Evolutionary conservation across 2,113 vertebrate species (phyloP).

Genomic region (Myrmecophaga tridactyla): DNA sequence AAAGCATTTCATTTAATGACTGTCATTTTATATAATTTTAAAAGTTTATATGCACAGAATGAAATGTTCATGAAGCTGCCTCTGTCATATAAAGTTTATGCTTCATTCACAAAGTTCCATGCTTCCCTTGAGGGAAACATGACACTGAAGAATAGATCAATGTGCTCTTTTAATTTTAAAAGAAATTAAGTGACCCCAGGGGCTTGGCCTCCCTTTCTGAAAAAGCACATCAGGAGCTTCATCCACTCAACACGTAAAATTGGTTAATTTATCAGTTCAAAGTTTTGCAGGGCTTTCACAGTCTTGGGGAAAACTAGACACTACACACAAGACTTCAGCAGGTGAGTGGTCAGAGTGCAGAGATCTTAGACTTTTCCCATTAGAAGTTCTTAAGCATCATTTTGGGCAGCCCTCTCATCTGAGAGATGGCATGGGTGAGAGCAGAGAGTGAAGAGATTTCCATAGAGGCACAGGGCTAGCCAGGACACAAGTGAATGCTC

Average conservation of each 20-base stretch:
- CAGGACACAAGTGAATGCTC: background rate
- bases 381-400: background rate
- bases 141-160: background rate
- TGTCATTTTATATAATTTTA: background rate
- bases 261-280: conserved; percentile 21
- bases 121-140: background rate
- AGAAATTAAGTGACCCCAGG: background rate
- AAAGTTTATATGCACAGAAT: background rate
- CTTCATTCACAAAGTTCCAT: background rate
- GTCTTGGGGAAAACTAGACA: background rate
- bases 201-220: background rate
- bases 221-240: background rate
- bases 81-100: background rate
- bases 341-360: background rate
- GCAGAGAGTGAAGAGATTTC: background rate
- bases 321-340: background rate
- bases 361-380: background rate
- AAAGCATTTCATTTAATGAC: background rate
- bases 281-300: background rate
- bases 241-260: background rate
- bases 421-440: background rate
- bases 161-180: conserved; percentile 30
- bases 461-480: background rate
- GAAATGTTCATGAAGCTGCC: background rate
- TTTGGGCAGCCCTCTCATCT: background rate